A percentile compares a stretch with the other conserved stretches of the same genome.
Evolutionary conservation across 2,888 invertebrate species (phyloP).

Genomic region (Limnephilus auricula): DNA sequence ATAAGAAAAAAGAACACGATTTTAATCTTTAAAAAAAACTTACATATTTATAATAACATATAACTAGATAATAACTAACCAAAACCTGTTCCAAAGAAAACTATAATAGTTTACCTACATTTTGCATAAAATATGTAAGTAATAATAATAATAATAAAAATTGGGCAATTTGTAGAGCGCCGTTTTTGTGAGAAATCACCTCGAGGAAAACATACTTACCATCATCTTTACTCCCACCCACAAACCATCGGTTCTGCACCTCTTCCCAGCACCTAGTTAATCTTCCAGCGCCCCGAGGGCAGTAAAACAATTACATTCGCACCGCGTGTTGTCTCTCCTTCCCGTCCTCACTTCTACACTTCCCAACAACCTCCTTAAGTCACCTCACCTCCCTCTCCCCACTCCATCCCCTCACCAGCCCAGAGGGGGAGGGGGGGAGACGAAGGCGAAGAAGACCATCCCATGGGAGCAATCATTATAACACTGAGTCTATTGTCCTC

Average conservation of each 20-base stretch:
- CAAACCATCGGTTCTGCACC: not conserved
- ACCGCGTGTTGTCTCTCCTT: constrained; percentile 57
- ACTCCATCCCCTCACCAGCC: not conserved
- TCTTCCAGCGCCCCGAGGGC: constrained; percentile 54
- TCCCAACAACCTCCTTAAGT: constrained; percentile 10
- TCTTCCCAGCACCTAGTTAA: constrained; percentile 51
- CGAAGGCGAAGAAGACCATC: not conserved
- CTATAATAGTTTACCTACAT: too few species aligned
- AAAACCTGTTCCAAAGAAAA: too few species aligned
- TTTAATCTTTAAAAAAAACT: too few species aligned
- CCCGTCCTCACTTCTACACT: not conserved
- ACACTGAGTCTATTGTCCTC: constrained; percentile 4
- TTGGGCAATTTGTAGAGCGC: too few species aligned
- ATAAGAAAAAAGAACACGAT: too few species aligned
- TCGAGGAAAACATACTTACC: too few species aligned
- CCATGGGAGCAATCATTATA: constrained; percentile 41
- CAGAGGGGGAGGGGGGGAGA: constrained; percentile 17
- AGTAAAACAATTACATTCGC: constrained; percentile 63
- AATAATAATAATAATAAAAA: too few species aligned
- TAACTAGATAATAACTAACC: not conserved
- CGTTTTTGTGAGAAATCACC: too few species aligned
- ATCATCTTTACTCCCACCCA: not conserved
- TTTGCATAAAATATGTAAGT: too few species aligned
- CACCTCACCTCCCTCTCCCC: constrained; percentile 11
- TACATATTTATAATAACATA: not conserved